Evolutionary conservation across 1,140 invertebrate genomes (phyloP).

Genomic region (Parasteatoda tepidariorum): DNA sequence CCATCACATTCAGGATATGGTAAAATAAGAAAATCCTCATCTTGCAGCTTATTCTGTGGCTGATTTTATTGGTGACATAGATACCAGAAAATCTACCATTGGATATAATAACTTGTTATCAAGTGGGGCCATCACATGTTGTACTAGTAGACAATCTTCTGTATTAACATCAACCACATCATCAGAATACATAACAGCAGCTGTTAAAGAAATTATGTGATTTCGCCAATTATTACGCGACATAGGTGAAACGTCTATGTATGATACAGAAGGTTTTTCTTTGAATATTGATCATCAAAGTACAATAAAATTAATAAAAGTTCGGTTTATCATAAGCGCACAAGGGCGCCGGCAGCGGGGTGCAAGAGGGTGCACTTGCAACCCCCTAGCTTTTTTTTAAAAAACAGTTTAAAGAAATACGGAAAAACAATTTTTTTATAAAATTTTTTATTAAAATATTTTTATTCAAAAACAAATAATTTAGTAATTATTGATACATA

Average conservation of each 20-base stretch:
- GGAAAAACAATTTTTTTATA: too few species aligned
- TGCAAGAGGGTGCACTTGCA: too few species aligned
- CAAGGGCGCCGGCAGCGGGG: too few species aligned
- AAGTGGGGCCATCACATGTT: slow-evolving; percentile 2
- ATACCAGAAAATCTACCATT: slow-evolving; percentile 47
- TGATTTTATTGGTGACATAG: slow-evolving; percentile 67
- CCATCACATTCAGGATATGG: too few species aligned
- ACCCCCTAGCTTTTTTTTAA: too few species aligned
- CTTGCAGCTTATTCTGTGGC: slow-evolving; percentile 65
- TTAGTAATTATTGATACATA: too few species aligned
- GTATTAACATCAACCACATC: slow-evolving; percentile 9
- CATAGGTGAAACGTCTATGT: neutral
- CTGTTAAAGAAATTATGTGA: slow-evolving; percentile 13
- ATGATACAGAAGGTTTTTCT: neutral
- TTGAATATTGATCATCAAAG: slow-evolving; percentile 64
- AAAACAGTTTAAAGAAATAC: too few species aligned
- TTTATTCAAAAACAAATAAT: too few species aligned
- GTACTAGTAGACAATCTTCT: neutral
- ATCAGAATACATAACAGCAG: slow-evolving; percentile 1
- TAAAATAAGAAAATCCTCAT: too few species aligned
- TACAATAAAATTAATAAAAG: slow-evolving; percentile 66
- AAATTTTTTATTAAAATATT: too few species aligned
- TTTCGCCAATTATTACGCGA: neutral
- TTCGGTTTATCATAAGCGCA: slow-evolving; percentile 67
- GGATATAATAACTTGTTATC: neutral